These are phyloP conservation scores for Mobula birostris DNA, from an alignment of 2,113 vertebrate species.

Conservation along the genomic window DNA sequence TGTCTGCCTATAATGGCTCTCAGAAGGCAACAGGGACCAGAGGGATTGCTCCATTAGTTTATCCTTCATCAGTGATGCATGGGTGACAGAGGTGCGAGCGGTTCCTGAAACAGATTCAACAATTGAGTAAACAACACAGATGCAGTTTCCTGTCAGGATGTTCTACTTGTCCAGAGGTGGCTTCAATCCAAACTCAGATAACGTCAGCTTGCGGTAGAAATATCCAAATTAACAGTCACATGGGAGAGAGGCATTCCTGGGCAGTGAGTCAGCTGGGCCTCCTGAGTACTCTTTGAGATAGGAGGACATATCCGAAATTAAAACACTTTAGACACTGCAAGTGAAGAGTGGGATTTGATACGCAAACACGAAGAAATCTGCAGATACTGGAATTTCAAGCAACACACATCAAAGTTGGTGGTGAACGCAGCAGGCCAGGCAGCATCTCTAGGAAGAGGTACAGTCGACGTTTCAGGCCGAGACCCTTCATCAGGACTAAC, in stretches of 20 bases:
- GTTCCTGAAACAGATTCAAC: neutral
- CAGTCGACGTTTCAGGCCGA: no score
- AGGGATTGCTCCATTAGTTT: neutral
- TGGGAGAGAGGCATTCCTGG: neutral
- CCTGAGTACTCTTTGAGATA: neutral
- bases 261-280: neutral
- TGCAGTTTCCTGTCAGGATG: neutral
- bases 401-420: no score
- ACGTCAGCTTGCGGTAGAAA: neutral
- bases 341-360: neutral
- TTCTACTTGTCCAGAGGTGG: neutral
- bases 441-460: no score
- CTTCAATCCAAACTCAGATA: neutral
- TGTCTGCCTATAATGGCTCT: neutral
- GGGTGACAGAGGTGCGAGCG: neutral
- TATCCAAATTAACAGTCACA: neutral
- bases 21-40: conserved; percentile 24
- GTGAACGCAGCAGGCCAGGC: no score
- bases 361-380: no score
- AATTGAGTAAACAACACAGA: neutral
- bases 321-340: neutral
- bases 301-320: neutral
- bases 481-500: no score
- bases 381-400: no score
- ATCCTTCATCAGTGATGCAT: neutral